Evolutionary conservation across 2,888 invertebrate genomes (phyloP), one percentile per base, ranked within the genome.

Genomic region (Lypha dubia): DNA sequence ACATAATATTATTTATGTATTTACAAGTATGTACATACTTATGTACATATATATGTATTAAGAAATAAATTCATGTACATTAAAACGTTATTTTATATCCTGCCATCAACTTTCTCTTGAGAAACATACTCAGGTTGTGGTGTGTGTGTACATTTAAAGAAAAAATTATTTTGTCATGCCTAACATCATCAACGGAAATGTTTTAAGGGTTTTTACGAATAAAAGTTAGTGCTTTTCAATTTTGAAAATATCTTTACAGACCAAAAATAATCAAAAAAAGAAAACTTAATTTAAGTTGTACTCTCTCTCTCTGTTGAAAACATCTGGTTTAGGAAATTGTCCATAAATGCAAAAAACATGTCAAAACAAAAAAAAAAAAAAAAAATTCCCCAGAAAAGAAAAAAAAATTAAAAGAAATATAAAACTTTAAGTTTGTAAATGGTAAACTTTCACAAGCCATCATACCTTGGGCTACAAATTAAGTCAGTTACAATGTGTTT

Each of bases 401-500:
- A 41, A 13, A 28, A 8, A 22, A 44, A 28, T 4, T 15, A 53
- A 38, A 35, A 32, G 22, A 20, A 24, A 41, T 7, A 24, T n/a
- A 68, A 68, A 58, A 38, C 35, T 49, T 67, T 65, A n/a, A 67
- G 13, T 20, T 58, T 76, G 32, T 35, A 44, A 71, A 70, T 68
- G 44, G 41, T 20, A 74, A 83, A 75, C 83, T 83, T 83, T 79
- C 70, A 79, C 79, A 62, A 56, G 63, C 62, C 70, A 44, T 41
- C 49, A 24, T 74, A 68, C 68, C 73, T 62, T 62, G 56, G 73
- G 73, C 73, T 74, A 74, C 60, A 79, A 83, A 74, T 83, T 62
- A 79, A 83, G 79, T 68, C 73, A 65, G 63, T 65, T 79, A 83
- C 79, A 70, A 75, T 83, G 74, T 75, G 83, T 83, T 83, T 83